These are phyloP conservation scores for Helicolenus hilgendorfi DNA, from an alignment of 2,797 vertebrate genomes.

Conservation along the genomic window DNA sequence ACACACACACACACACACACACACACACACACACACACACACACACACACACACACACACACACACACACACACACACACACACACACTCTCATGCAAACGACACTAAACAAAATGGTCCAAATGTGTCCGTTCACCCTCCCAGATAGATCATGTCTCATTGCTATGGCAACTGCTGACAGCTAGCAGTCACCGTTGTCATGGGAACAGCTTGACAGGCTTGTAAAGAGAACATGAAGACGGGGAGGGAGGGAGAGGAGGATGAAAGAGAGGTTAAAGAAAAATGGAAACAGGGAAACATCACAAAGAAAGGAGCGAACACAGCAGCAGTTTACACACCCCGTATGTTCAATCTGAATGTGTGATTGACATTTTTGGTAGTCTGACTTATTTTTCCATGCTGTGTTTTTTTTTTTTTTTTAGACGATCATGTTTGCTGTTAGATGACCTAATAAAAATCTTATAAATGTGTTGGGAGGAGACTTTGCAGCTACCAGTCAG, in stretches of 20 bases:
- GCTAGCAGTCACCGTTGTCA: slow-evolving; percentile 89
- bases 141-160: slow-evolving; percentile 74
- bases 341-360: not conserved
- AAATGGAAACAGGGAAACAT: slow-evolving; percentile 34
- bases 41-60: too few species aligned
- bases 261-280: slow-evolving; percentile 43
- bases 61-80: too few species aligned
- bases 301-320: slow-evolving; percentile 28
- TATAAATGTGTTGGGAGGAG: not conserved
- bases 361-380: not conserved
- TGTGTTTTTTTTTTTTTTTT: not conserved
- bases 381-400: not conserved
- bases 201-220: slow-evolving; percentile 89
- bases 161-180: slow-evolving; percentile 89
- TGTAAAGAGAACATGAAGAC: slow-evolving; percentile 60
- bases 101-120: slow-evolving; percentile 53
- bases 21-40: too few species aligned
- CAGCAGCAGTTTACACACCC: not conserved
- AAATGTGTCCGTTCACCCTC: slow-evolving; percentile 55
- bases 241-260: not conserved
- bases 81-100: not conserved
- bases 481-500: not conserved
- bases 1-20: not conserved
- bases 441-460: not conserved
- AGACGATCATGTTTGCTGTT: not conserved